These are phyloP conservation scores for Poicephalus meyeri DNA, from an alignment of 2,113 vertebrate genomes.

Conservation along the genomic window DNA sequence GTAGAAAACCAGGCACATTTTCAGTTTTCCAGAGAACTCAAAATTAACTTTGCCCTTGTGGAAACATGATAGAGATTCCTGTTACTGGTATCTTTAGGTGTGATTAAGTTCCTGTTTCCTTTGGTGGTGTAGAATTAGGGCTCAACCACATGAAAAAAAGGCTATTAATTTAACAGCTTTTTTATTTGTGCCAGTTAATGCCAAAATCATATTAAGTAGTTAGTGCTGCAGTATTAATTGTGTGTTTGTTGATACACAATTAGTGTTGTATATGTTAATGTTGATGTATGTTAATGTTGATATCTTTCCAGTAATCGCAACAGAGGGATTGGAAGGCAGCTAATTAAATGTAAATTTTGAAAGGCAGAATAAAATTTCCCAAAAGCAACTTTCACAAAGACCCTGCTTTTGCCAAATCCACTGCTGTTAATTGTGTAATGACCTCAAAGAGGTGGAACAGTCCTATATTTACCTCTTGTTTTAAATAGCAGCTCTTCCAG, in stretches of 20 bases:
- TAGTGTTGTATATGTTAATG: neutral
- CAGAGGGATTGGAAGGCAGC: neutral
- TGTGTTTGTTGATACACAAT: neutral
- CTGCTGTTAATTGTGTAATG: neutral
- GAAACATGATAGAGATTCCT: neutral
- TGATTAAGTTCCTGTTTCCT: neutral
- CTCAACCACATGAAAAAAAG: neutral
- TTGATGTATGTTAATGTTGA: neutral
- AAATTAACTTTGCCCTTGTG: neutral
- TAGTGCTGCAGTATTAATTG: neutral
- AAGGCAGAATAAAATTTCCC: neutral
- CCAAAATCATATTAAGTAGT: neutral
- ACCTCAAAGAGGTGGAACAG: neutral
- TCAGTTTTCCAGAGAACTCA: neutral
- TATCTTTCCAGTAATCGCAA: neutral
- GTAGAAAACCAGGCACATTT: neutral
- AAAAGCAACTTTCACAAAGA: neutral
- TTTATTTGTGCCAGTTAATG: neutral
- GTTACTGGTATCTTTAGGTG: neutral
- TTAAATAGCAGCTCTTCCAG: neutral
- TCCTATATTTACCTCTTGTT: neutral
- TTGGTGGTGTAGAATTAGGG: neutral
- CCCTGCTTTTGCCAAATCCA: neutral
- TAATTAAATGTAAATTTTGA: neutral
- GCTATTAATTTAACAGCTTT: neutral